phyloP scores from a whole-genome alignment of 2,113 vertebrate genomes.

The Tachuris rubrigastra region DNA sequence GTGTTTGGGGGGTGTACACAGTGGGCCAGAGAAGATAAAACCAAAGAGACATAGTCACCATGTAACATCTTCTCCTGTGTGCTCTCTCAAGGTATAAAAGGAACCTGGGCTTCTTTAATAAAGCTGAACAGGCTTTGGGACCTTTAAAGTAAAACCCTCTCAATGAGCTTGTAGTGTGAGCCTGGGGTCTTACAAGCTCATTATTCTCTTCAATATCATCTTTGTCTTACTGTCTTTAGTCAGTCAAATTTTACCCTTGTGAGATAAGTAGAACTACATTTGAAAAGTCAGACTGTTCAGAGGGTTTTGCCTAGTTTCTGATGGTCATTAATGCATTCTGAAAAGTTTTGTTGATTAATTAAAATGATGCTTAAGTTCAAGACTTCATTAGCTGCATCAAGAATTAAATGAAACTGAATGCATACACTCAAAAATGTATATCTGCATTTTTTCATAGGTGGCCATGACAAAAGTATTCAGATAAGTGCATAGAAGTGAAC shows the following conservation, averaged over 20 bases:
- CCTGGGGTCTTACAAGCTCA: not conserved
- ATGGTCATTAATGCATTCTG: not conserved
- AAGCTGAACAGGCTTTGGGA: not conserved
- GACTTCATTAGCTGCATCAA: not conserved
- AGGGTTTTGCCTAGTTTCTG: not conserved
- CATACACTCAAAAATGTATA: not conserved
- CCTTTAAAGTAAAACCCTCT: not conserved
- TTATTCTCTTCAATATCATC: not conserved
- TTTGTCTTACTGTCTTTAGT: not conserved
- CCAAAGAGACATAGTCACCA: not conserved
- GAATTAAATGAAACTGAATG: not conserved
- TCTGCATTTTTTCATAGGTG: slow-evolving; percentile 29
- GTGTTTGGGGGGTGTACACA: not conserved
- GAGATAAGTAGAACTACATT: not conserved
- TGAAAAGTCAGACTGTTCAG: not conserved
- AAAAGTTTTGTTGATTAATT: not conserved
- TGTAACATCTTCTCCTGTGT: not conserved
- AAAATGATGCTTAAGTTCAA: not conserved
- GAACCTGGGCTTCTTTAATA: not conserved
- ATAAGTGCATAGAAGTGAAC: not conserved
- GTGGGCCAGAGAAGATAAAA: not conserved
- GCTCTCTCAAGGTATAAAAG: not conserved
- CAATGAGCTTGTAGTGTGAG: not conserved
- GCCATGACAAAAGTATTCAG: not conserved
- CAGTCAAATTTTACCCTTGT: not conserved